These are phyloP conservation scores for Rhyzopertha dominica DNA, from an alignment of 1,140 invertebrate species.

Conservation along the genomic window DNA sequence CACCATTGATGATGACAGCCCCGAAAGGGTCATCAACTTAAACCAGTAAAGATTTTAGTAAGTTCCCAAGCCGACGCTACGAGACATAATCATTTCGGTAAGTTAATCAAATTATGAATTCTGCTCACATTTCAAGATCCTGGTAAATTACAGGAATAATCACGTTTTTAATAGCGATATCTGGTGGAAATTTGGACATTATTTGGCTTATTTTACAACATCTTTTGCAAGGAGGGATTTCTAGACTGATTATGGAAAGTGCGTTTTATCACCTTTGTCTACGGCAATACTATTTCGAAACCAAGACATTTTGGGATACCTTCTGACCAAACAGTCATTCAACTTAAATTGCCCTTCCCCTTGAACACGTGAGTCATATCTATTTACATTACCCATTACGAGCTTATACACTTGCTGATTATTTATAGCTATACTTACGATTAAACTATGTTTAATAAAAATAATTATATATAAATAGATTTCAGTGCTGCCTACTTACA, in stretches of 20 bases:
- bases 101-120: constrained; percentile 3
- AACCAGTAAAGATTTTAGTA: constrained; percentile 45
- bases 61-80: constrained; percentile 43
- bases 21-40: constrained; percentile 46
- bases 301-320: constrained; percentile 27
- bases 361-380: constrained; percentile 32
- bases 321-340: constrained; percentile 32
- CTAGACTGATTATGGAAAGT: constrained; percentile 31
- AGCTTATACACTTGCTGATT: too few relatives aligned
- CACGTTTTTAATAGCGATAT: constrained; percentile 31
- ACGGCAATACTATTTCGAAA: constrained; percentile 35
- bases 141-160: constrained; percentile 26
- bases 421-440: too few relatives aligned
- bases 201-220: constrained; percentile 30
- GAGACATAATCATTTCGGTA: constrained; percentile 48
- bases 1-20: constrained; percentile 51
- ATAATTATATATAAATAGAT: too few relatives aligned
- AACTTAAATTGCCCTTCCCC: constrained; percentile 26
- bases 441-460: too few relatives aligned
- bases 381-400: too few relatives aligned
- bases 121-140: not conserved
- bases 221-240: constrained; percentile 35
- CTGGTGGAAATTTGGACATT: constrained; percentile 33
- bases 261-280: constrained; percentile 33
- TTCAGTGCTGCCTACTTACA: too few relatives aligned